Conservation (phyloP, 2,888 invertebrate genomes). For the Cepaea hortensis region DNA sequence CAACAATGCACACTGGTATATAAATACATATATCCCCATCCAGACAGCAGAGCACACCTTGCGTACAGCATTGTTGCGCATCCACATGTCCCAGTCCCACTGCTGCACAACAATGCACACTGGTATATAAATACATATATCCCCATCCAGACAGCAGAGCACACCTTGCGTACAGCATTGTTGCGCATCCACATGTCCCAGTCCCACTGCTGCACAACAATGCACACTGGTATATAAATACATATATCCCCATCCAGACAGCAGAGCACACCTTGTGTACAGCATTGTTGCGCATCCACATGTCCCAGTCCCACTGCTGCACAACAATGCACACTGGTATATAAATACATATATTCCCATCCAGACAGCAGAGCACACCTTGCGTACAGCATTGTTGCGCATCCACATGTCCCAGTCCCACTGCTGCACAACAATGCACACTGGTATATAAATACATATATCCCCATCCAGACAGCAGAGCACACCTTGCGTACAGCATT, state of each 20-base stretch:
- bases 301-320: slow-evolving; percentile 82
- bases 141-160: no score
- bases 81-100: slow-evolving; percentile 83
- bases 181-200: slow-evolving; percentile 83
- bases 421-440: slow-evolving; percentile 72
- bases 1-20: slow-evolving; percentile 33
- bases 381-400: slow-evolving; percentile 79
- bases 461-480: no score
- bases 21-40: no score
- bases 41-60: slow-evolving; percentile 75
- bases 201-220: slow-evolving; percentile 79
- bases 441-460: no score
- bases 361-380: slow-evolving; percentile 70
- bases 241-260: no score
- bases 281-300: slow-evolving; percentile 81
- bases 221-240: background rate
- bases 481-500: slow-evolving; percentile 79
- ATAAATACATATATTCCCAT: no score
- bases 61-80: slow-evolving; percentile 79
- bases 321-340: slow-evolving; percentile 48
- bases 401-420: slow-evolving; percentile 84
- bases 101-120: slow-evolving; percentile 71
- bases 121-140: no score
- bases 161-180: slow-evolving; percentile 79
- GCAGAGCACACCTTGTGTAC: slow-evolving; percentile 79